Conservation (phyloP, 2,888 invertebrate genomes). For the Dryomyza anilis region DNA sequence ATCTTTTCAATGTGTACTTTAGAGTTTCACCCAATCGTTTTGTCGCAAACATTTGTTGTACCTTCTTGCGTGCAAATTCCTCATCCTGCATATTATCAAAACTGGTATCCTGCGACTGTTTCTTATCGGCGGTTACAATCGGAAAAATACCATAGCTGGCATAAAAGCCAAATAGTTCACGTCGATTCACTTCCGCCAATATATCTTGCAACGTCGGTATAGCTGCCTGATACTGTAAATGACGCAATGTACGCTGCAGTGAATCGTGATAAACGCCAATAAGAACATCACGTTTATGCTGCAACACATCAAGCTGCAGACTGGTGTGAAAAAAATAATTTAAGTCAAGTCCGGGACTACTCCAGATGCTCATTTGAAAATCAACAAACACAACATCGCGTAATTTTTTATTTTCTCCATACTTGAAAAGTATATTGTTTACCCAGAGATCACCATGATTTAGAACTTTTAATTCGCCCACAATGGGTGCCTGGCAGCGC, state of each 20-base stretch:
- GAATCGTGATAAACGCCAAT: slow-evolving; percentile 47
- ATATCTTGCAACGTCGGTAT: slow-evolving; percentile 48
- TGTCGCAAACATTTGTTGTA: slow-evolving; percentile 45
- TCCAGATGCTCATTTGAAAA: slow-evolving; percentile 53
- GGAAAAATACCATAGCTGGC: slow-evolving; percentile 49
- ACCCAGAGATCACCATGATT: slow-evolving; percentile 65
- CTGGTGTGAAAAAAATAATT: slow-evolving; percentile 59
- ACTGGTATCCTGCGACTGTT: slow-evolving; percentile 44
- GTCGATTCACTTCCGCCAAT: slow-evolving; percentile 42
- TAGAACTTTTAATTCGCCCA: slow-evolving; percentile 56
- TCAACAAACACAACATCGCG: slow-evolving; percentile 51
- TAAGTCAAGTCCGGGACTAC: slow-evolving; percentile 57
- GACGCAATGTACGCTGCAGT: slow-evolving; percentile 42
- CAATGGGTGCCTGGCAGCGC: slow-evolving; percentile 42
- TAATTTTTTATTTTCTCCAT: slow-evolving; percentile 35
- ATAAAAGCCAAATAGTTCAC: slow-evolving; percentile 52
- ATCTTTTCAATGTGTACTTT: slow-evolving; percentile 47
- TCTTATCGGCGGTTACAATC: slow-evolving; percentile 48
- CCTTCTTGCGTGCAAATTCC: slow-evolving; percentile 44
- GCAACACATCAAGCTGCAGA: slow-evolving; percentile 46
- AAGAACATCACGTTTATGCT: slow-evolving; percentile 45
- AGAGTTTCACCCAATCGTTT: slow-evolving; percentile 46
- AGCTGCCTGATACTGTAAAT: slow-evolving; percentile 35
- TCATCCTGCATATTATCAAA: slow-evolving; percentile 47
- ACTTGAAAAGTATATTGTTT: slow-evolving; percentile 64